Evolutionary conservation across 2,113 vertebrate genomes (phyloP), one percentile per base, ranked within the genome.

Genomic region (Lamprotornis superbus): DNA sequence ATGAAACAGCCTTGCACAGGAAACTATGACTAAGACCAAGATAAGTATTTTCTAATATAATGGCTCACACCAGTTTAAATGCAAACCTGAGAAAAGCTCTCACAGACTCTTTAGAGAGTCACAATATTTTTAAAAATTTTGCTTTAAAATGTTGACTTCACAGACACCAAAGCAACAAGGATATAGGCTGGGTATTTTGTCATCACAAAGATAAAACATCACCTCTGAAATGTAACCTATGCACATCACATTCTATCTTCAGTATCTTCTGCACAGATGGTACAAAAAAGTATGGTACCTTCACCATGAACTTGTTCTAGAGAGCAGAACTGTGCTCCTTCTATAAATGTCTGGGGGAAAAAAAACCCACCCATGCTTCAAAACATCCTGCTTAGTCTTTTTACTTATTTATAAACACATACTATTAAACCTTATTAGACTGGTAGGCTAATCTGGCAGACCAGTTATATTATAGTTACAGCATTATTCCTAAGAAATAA

Each of bases 111-210:
- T 67, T 39, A 56, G 50, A 52, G 57, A 56, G 9, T 52, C 44
- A 56, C 35, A 22, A 0, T 7, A 3, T 18, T 61, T 30, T 56
- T 23, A 4, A 0, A 12, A 53, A 46, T 67, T 74, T 67, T 75
- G 30, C 33, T 94, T 89, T 57, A 7, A 74, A 81, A 25, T 21
- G 6, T 69, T 69, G 55, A 42, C 28, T 70, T 60, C 65, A 27
- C 8, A 47, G 69, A 55, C 10, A 81, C 12, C 33, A 75, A 59
- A 84, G 22, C 49, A 81, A 71, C 0, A 3, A 65, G 15, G 1
- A 4, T 10, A 30, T 3, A 55, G 21, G 35, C 31, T 69, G 42
- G 18, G 4, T 0, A 17, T 74, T 76, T 59, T 78, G 52, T 30
- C 39, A 64, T 7, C 19, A 30, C 77, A 78, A 59, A 86, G 68